Conservation (phyloP, 2,888 invertebrate genomes). For the Pandemis cinnamomeana region DNA sequence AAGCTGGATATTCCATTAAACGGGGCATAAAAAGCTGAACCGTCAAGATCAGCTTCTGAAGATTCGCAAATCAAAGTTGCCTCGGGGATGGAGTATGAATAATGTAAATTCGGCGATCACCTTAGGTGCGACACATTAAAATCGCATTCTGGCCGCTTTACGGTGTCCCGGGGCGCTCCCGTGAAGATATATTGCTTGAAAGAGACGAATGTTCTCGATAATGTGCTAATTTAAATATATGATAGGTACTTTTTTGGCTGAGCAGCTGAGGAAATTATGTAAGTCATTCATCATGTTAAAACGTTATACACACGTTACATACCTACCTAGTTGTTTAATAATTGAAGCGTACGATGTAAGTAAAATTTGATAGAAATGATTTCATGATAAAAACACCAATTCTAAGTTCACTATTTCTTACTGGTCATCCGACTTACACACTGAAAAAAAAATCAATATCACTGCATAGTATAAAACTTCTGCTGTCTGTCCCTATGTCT, state of each 20-base stretch:
- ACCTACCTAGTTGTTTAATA: too few relatives aligned
- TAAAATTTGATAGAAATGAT: too few relatives aligned
- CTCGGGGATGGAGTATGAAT: conserved; percentile 60
- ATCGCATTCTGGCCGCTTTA: conserved; percentile 67
- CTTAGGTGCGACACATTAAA: conserved; percentile 75
- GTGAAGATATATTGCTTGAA: conserved; percentile 53
- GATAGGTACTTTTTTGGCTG: not conserved
- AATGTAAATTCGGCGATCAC: conserved; percentile 63
- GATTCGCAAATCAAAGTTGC: conserved; percentile 31
- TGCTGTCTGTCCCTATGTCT: too few relatives aligned
- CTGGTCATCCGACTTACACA: too few relatives aligned
- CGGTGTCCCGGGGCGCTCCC: conserved; percentile 49
- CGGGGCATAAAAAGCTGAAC: conserved; percentile 16
- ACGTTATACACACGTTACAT: too few relatives aligned
- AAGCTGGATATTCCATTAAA: conserved; percentile 18
- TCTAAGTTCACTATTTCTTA: too few relatives aligned
- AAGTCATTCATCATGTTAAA: not conserved
- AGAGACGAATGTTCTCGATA: conserved; percentile 25
- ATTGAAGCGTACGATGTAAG: too few relatives aligned
- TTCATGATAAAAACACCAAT: too few relatives aligned
- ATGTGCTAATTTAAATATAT: conserved; percentile 18
- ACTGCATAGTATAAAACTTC: too few relatives aligned
- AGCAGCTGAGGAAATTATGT: not conserved
- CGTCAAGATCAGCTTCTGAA: conserved; percentile 19
- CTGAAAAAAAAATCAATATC: too few relatives aligned